phyloP scores from a whole-genome alignment of 2,888 invertebrate genomes.

The Merodon equestris region DNA sequence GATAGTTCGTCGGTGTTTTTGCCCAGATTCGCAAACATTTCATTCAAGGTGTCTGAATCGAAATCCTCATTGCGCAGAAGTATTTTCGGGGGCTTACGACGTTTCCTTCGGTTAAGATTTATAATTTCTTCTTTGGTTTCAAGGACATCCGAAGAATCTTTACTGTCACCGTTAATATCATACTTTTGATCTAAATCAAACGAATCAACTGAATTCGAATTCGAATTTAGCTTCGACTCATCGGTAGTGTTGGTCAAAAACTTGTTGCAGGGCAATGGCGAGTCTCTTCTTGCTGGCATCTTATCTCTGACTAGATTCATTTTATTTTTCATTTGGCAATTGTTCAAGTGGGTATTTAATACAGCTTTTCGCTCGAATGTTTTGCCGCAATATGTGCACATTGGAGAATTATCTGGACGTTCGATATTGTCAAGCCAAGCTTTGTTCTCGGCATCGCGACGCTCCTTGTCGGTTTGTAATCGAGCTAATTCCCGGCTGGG shows the following conservation, averaged over 20 bases:
- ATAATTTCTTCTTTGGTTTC: slow-evolving; percentile 68
- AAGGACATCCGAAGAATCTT: slow-evolving; percentile 69
- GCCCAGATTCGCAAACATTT: slow-evolving; percentile 75
- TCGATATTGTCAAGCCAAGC: slow-evolving; percentile 81
- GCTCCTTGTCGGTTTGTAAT: slow-evolving; percentile 71
- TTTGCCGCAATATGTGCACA: slow-evolving; percentile 83
- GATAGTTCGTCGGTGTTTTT: slow-evolving; percentile 73
- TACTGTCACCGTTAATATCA: slow-evolving; percentile 61
- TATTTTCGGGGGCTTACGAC: slow-evolving; percentile 61
- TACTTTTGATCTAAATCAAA: slow-evolving; percentile 64
- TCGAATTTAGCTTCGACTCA: slow-evolving; percentile 58
- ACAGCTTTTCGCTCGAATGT: slow-evolving; percentile 87
- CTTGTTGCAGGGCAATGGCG: slow-evolving; percentile 43
- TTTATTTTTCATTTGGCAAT: slow-evolving; percentile 81
- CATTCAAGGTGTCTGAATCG: slow-evolving; percentile 71
- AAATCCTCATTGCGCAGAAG: slow-evolving; percentile 56
- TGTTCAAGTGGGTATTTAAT: slow-evolving; percentile 85
- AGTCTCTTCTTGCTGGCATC: slow-evolving; percentile 36
- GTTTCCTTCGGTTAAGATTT: slow-evolving; percentile 56
- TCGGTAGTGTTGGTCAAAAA: slow-evolving; percentile 31
- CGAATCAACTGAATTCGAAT: slow-evolving; percentile 54
- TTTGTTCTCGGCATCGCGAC: slow-evolving; percentile 56
- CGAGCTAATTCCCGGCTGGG: slow-evolving; percentile 76
- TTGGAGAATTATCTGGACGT: slow-evolving; percentile 80
- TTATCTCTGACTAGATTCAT: slow-evolving; percentile 65